These are phyloP conservation scores for Rhinopomastus cyanomelas DNA, from an alignment of 2,113 vertebrate species.

Conservation along the genomic window DNA sequence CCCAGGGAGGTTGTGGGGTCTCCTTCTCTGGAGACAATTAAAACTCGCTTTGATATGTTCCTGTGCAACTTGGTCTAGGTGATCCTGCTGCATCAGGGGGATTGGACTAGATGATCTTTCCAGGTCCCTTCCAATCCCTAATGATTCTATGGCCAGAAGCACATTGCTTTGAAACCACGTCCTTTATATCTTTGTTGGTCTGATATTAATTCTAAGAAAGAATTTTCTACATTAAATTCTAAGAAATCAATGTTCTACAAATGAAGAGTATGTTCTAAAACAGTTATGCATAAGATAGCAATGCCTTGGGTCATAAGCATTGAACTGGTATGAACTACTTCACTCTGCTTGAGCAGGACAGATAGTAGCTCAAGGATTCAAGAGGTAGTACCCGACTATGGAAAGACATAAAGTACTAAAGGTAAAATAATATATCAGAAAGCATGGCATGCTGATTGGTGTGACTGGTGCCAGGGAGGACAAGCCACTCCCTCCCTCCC, in stretches of 20 bases:
- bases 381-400: not conserved
- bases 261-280: not conserved
- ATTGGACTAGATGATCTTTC: no score
- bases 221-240: no score
- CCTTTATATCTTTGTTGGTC: not conserved
- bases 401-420: not conserved
- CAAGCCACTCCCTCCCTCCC: not conserved
- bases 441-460: not conserved
- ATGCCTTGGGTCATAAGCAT: not conserved
- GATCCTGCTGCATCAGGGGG: no score
- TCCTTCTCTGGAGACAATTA: no score
- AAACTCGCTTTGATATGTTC: no score
- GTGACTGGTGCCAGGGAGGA: not conserved
- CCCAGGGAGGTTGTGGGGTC: no score
- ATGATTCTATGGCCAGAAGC: not conserved
- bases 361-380: not conserved
- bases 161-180: not conserved
- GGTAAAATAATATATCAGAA: not conserved
- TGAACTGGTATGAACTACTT: not conserved
- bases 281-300: not conserved
- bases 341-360: not conserved
- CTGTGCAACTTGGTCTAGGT: no score
- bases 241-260: not conserved
- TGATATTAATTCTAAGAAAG: not conserved
- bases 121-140: no score